Evolutionary conservation across 2,888 invertebrate species (phyloP).

Genomic region (Lasioglossum leucozonium): DNA sequence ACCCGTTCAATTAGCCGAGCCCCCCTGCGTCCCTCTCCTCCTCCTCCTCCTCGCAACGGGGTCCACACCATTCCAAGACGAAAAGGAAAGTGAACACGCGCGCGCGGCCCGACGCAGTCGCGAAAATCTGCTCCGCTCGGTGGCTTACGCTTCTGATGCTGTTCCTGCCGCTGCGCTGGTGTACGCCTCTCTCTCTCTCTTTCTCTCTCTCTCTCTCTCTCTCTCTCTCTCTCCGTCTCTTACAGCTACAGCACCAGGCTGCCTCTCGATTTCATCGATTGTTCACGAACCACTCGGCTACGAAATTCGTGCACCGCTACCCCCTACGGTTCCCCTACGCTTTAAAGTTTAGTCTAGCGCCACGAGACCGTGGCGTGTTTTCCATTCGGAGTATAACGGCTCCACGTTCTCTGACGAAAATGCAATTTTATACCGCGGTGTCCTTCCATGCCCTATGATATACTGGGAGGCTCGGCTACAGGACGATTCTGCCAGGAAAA

Average conservation of each 20-base stretch:
- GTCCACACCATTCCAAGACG: background rate
- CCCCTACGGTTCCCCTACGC: background rate
- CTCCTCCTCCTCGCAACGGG: background rate
- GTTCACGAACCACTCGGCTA: background rate
- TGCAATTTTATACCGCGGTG: background rate
- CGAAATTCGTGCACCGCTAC: background rate
- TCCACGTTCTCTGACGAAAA: background rate
- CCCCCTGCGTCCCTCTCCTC: constrained; percentile 29
- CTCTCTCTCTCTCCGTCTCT: constrained; percentile 22
- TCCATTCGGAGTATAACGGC: background rate
- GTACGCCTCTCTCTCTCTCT: constrained; percentile 20
- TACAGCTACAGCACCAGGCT: background rate
- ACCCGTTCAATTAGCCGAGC: constrained; percentile 80
- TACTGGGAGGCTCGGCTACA: too few relatives aligned
- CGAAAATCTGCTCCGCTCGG: constrained; percentile 30
- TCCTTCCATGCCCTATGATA: background rate
- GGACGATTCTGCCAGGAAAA: background rate
- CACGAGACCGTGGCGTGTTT: background rate
- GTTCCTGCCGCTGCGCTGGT: background rate
- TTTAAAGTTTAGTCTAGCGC: constrained; percentile 5
- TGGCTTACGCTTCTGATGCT: background rate
- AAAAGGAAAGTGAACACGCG: constrained; percentile 12
- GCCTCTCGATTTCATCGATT: constrained; percentile 17
- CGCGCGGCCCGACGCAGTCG: constrained; percentile 25
- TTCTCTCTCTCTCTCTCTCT: constrained; percentile 21